Percentiles rank a stretch among this genome's conserved stretches.
phyloP scores from a whole-genome alignment of 2,888 invertebrate genomes.

The Leucoptera coffeella region DNA sequence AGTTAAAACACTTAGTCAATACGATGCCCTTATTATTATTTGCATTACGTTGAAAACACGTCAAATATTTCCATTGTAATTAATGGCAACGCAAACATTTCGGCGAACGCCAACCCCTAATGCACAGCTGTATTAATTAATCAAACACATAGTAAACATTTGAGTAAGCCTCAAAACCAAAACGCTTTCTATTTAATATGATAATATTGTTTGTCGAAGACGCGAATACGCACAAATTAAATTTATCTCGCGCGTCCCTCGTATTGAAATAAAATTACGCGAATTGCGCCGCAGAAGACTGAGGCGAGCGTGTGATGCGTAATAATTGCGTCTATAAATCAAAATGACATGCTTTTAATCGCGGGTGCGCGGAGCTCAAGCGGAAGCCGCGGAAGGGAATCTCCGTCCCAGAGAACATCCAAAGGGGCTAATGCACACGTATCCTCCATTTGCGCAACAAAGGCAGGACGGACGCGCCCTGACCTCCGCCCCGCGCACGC shows the following conservation, averaged over 20 bases:
- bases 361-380: constrained; percentile 19
- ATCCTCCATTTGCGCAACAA: constrained; percentile 40
- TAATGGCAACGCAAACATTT: no score
- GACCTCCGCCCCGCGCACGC: constrained; percentile 21
- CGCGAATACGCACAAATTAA: constrained; percentile 3
- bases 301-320: constrained; percentile 12
- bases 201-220: constrained; percentile 6
- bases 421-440: constrained; percentile 39
- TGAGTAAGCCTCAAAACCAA: constrained; percentile 3
- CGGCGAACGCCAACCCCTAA: neutral
- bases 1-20: no score
- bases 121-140: constrained; percentile 3
- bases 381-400: constrained; percentile 15
- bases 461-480: constrained; percentile 28
- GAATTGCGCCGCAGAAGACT: constrained; percentile 4
- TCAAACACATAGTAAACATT: constrained; percentile 5
- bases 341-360: constrained; percentile 42
- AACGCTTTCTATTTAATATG: constrained; percentile 4
- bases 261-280: constrained; percentile 5
- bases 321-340: constrained; percentile 40
- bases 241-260: constrained; percentile 2
- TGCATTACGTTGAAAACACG: no score
- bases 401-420: constrained; percentile 20
- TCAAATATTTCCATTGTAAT: no score
- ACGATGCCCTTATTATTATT: no score